Conservation (phyloP, 1,140 invertebrate genomes). For the Tetraneura akinire region DNA sequence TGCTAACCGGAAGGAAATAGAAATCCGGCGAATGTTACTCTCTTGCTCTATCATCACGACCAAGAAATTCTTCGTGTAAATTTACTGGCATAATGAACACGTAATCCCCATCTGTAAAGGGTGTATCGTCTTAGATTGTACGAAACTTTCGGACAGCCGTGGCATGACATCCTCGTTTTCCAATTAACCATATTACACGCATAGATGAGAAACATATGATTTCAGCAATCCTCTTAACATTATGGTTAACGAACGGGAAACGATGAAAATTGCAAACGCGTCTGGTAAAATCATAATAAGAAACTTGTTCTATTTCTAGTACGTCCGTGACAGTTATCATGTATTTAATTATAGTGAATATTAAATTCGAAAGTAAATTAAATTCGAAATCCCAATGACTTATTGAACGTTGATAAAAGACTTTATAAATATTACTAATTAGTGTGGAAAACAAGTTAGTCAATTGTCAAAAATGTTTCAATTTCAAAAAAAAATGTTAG, state of each 20-base stretch:
- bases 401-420: no score
- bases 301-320: not conserved
- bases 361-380: no score
- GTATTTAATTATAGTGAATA: no score
- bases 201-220: constrained; percentile 38
- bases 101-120: constrained; percentile 21
- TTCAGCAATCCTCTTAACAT: constrained; percentile 15
- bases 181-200: constrained; percentile 36
- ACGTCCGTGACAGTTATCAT: not conserved
- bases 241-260: constrained; percentile 9
- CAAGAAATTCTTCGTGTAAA: constrained; percentile 39
- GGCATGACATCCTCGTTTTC: constrained; percentile 14
- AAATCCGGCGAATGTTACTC: constrained; percentile 10
- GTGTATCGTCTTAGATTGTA: constrained; percentile 17
- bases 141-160: constrained; percentile 27
- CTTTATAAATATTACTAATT: no score
- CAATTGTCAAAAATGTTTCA: no score
- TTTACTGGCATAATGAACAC: constrained; percentile 30
- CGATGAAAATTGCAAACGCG: not conserved
- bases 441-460: no score
- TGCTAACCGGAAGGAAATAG: constrained; percentile 32
- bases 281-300: not conserved
- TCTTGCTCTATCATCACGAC: not conserved
- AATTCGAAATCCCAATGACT: no score
- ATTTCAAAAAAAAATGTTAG: no score